Base-by-base conservation (phyloP, 2,888 invertebrate genomes). In the Formica aserva region DNA sequence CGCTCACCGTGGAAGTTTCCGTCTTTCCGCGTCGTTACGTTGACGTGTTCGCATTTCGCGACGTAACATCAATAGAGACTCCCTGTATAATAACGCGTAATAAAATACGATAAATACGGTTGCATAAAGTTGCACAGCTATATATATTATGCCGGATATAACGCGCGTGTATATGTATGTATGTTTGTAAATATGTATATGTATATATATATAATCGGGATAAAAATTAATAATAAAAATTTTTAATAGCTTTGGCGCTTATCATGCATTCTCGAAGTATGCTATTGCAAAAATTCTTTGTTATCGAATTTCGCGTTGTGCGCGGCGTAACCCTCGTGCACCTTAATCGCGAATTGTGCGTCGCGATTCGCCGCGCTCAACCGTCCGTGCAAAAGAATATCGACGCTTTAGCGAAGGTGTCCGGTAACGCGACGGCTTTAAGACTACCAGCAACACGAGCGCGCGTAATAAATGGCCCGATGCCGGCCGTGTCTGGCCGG, bases 391-490 rank as follows among this genome's bases (percentile, higher is more conserved):
- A 52, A 52, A 78, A 55, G 78, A 65, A 75, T 63, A 74, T 48
- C 26, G 35, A 26, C 60, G 72, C 22, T 81, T 86, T 88, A 81
- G 78, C 67, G 38, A 3, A 29, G 62, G 83, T 62, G 76, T 74
- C 82, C 65, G 65, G 74, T 81, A 86, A 85, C 71, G 62, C 86
- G 89, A 83, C 82, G 85, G 76, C 15, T 75, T 63, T 74, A 82
- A 80, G 74, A 72, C 81, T 62, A 82, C 67, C 74, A 66, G 69
- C 63, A 67, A 78, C 72, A 71, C 75, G 77, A 84, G 78, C 62
- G 76, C 66, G 41, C 45, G 82, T 63, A 82, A 85, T 84, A 86
- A 86, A 85, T 88, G 84, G 84, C 45, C 26, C 69, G 71, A 26
- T 77, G 52, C 60, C 76, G 62, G 55, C 82, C n/a, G 69, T n/a